Evolutionary conservation across 2,888 invertebrate species (phyloP).

Genomic region (Cosmopolites sordidus): DNA sequence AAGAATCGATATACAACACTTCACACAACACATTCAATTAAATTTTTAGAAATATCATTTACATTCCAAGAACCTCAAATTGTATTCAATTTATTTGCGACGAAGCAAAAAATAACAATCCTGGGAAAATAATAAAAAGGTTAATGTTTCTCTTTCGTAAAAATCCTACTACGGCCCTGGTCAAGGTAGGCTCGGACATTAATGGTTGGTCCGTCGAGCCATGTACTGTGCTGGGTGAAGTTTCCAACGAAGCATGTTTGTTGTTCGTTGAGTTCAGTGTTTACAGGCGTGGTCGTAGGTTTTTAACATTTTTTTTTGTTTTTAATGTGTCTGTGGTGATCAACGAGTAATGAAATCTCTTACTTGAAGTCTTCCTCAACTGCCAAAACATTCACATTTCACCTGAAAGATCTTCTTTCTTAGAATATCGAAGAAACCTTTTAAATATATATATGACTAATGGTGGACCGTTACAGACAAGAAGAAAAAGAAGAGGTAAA

Average conservation of each 20-base stretch:
- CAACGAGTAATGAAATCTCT: background rate
- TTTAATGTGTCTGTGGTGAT: background rate
- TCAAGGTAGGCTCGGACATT: slow-evolving; percentile 22
- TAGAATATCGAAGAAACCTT: too few species aligned
- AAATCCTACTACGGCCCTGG: slow-evolving; percentile 11
- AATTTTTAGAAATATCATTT: too few species aligned
- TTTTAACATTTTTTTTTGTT: background rate
- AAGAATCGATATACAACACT: too few species aligned
- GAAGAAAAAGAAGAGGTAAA: too few species aligned
- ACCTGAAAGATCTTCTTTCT: too few species aligned
- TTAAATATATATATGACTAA: too few species aligned
- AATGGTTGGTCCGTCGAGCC: slow-evolving; percentile 12
- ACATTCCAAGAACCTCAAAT: too few species aligned
- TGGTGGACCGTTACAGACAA: too few species aligned
- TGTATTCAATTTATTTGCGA: too few species aligned
- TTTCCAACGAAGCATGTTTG: background rate
- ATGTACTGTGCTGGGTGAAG: background rate
- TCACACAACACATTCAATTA: too few species aligned
- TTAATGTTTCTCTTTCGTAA: background rate
- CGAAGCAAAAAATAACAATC: too few species aligned
- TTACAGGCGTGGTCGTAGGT: background rate
- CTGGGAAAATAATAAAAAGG: background rate
- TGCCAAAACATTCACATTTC: background rate
- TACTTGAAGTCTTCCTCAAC: background rate
- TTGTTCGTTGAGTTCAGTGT: background rate